These are phyloP conservation scores for Enoplosus armatus DNA, from an alignment of 2,797 vertebrate species.

Conservation along the genomic window DNA sequence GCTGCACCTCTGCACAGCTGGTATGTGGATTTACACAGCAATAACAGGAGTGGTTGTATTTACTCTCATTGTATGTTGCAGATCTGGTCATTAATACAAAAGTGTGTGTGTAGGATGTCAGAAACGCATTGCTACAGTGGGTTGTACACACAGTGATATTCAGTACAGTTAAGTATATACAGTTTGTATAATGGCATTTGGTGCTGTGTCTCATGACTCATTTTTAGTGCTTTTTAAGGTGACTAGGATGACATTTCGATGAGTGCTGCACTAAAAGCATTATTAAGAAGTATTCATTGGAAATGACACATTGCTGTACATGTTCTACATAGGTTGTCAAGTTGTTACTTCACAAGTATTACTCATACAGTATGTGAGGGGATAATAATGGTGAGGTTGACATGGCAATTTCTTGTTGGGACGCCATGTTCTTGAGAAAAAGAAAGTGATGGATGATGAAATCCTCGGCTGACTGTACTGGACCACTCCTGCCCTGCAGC, in stretches of 20 bases:
- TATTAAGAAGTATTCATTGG: neutral
- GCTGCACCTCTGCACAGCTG: too few relatives aligned
- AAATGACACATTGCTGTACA: neutral
- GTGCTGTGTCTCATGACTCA: neutral
- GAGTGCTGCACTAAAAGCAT: slow-evolving; percentile 13
- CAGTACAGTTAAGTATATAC: too few relatives aligned
- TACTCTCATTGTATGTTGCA: neutral
- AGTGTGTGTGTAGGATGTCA: too few relatives aligned
- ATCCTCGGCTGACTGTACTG: slow-evolving; percentile 3
- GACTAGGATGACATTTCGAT: neutral
- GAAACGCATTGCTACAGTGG: neutral
- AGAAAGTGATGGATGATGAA: slow-evolving; percentile 37
- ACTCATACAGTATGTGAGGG: slow-evolving; percentile 17
- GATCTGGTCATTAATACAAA: neutral
- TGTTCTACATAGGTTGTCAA: neutral
- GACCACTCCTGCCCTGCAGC: slow-evolving; percentile 5
- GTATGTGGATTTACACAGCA: neutral
- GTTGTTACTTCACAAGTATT: slow-evolving; percentile 16
- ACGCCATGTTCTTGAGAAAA: neutral
- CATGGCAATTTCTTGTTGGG: slow-evolving; percentile 1
- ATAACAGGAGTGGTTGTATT: neutral
- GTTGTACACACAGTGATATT: neutral
- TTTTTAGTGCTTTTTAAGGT: slow-evolving; percentile 2
- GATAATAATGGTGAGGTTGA: slow-evolving; percentile 20
- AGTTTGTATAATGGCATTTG: neutral